Evolutionary conservation across 1,140 invertebrate species (phyloP).

Genomic region (Luehdorfia chinensis): DNA sequence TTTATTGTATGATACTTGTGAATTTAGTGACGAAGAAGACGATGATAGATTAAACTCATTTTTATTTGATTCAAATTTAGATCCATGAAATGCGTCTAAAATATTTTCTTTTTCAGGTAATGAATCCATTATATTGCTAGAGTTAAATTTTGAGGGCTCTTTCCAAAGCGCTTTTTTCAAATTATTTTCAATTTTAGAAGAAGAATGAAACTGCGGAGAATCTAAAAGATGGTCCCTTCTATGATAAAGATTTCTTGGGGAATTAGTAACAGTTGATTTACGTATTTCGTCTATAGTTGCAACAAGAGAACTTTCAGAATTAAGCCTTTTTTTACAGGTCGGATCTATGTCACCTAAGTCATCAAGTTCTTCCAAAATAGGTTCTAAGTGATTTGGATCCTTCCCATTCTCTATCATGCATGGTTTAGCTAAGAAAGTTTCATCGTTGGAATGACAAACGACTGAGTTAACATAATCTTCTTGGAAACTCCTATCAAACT

Average conservation of each 20-base stretch:
- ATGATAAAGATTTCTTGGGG: conserved; percentile 78
- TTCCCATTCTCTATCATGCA: conserved; percentile 76
- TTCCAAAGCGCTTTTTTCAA: conserved; percentile 71
- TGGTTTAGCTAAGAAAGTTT: conserved; percentile 77
- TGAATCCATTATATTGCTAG: conserved; percentile 65
- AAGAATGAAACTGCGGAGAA: conserved; percentile 65
- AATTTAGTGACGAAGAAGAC: conserved; percentile 23
- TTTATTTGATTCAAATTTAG: conserved; percentile 42
- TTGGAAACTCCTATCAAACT: conserved; percentile 63
- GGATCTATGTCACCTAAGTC: conserved; percentile 67
- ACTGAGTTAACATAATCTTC: conserved; percentile 79
- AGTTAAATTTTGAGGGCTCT: conserved; percentile 63
- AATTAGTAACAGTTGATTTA: conserved; percentile 77
- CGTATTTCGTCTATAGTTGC: conserved; percentile 82
- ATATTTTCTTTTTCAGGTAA: conserved; percentile 64
- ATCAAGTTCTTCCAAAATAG: conserved; percentile 79
- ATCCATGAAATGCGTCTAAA: conserved; percentile 40
- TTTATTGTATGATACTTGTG: conserved; percentile 35
- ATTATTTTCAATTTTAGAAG: conserved; percentile 59
- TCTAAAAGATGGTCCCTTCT: conserved; percentile 77
- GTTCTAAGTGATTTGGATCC: conserved; percentile 78
- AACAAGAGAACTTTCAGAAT: conserved; percentile 79
- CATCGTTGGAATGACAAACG: conserved; percentile 71
- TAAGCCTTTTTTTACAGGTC: conserved; percentile 60
- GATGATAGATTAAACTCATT: conserved; percentile 39